Conservation (phyloP, 2,113 vertebrate species). For the Cardinalis cardinalis region DNA sequence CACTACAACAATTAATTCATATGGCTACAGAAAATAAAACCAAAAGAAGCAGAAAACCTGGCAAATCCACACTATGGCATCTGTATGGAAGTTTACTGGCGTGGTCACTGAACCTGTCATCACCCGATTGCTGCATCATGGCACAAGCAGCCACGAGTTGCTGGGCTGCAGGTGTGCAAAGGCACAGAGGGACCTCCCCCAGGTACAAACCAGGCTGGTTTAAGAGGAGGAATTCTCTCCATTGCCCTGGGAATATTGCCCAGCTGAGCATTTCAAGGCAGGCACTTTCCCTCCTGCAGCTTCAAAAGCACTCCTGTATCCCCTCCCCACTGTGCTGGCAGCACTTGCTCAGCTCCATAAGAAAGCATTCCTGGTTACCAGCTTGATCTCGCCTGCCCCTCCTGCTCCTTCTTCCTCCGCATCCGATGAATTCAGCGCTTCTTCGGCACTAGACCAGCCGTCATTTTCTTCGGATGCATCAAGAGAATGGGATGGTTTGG, state of each 20-base stretch:
- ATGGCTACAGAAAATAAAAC: background rate
- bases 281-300: background rate
- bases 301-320: background rate
- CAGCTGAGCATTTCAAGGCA: background rate
- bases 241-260: background rate
- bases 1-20: background rate
- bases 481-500: slow-evolving; percentile 82
- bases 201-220: background rate
- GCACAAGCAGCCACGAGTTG: rapidly evolving
- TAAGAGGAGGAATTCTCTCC: background rate
- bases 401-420: slow-evolving; percentile 83
- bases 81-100: background rate
- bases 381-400: slow-evolving; percentile 72
- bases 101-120: rapidly evolving
- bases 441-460: slow-evolving; percentile 90
- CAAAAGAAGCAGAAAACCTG: background rate
- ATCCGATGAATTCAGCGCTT: slow-evolving; percentile 90
- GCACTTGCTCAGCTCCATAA: background rate
- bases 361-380: slow-evolving; percentile 73
- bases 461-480: slow-evolving; percentile 91
- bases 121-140: rapidly evolving
- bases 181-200: background rate
- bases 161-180: background rate
- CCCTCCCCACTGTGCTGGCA: background rate
- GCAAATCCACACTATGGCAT: rapidly evolving